A percentile compares a stretch with the other conserved stretches of the same genome.
Conservation (phyloP, 1,140 invertebrate species). For the Drosophila sucinea region DNA sequence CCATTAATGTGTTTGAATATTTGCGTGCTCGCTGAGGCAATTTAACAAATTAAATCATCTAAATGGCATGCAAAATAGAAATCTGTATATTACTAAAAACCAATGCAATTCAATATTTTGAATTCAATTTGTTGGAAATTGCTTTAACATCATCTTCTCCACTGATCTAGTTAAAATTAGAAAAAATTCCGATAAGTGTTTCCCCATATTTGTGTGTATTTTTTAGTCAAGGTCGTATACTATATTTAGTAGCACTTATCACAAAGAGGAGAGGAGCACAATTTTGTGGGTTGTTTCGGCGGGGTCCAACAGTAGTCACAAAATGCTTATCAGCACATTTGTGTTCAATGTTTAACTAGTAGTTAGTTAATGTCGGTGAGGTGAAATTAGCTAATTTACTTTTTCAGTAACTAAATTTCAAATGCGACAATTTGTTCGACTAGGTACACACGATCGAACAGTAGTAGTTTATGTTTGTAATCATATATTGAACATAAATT, state of each 20-base stretch:
- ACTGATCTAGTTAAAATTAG: no score
- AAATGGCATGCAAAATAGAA: constrained; percentile 1
- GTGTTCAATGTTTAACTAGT: constrained; percentile 12
- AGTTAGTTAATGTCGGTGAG: not conserved
- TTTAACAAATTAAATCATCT: constrained; percentile 32
- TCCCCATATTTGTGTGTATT: not conserved
- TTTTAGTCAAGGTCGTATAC: not conserved
- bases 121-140: no score
- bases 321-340: constrained; percentile 9
- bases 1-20: not conserved
- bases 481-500: constrained; percentile 38
- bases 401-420: no score
- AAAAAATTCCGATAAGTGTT: no score
- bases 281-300: not conserved
- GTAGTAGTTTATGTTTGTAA: constrained; percentile 21
- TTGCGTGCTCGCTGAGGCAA: constrained; percentile 5
- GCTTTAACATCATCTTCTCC: no score
- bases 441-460: constrained; percentile 5
- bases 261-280: not conserved
- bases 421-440: constrained; percentile 9
- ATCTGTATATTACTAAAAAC: not conserved
- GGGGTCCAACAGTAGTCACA: constrained; percentile 1
- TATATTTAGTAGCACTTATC: not conserved
- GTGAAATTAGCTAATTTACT: constrained; percentile 7
- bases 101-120: not conserved